Percentiles rank a stretch among this genome's conserved stretches.
These are phyloP conservation scores for Erannis defoliaria DNA, from an alignment of 2,888 invertebrate species.

Conservation along the genomic window DNA sequence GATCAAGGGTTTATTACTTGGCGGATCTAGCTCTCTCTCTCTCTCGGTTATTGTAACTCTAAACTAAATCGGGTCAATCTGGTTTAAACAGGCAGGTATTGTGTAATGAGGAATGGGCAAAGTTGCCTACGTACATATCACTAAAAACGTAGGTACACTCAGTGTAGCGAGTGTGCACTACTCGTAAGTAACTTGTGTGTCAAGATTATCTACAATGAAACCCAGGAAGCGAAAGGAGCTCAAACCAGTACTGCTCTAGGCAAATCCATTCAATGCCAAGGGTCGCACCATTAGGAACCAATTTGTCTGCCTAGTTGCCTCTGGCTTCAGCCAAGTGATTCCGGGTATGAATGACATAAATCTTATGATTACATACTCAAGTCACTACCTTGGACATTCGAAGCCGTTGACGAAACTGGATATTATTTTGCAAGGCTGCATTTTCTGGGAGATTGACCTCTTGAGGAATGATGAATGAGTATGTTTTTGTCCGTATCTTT, in stretches of 20 bases:
- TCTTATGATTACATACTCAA: conserved; percentile 26
- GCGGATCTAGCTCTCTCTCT: too few relatives aligned
- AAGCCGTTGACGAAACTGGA: conserved; percentile 11
- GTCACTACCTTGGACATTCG: conserved; percentile 8
- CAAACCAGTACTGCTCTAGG: conserved; percentile 41
- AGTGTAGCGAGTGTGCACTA: background rate
- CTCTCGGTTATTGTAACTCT: too few relatives aligned
- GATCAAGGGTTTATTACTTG: too few relatives aligned
- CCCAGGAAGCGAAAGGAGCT: conserved; percentile 37
- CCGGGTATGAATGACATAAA: conserved; percentile 24
- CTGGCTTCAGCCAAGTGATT: conserved; percentile 25
- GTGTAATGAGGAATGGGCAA: too few relatives aligned
- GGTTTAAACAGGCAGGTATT: too few relatives aligned
- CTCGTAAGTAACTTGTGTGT: background rate
- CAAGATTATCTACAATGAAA: conserved; percentile 4
- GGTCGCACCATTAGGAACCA: conserved; percentile 38
- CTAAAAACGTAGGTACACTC: too few relatives aligned
- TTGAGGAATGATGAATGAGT: conserved; percentile 3
- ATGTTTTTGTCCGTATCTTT: too few relatives aligned
- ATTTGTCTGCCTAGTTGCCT: conserved; percentile 30
- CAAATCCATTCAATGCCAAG: conserved; percentile 40
- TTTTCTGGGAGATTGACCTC: conserved; percentile 8
- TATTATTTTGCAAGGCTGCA: conserved; percentile 22
- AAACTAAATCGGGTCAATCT: too few relatives aligned
- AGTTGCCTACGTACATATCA: too few relatives aligned